These are phyloP conservation scores for Thermophis baileyi DNA, from an alignment of 2,113 vertebrate genomes.

Conservation along the genomic window DNA sequence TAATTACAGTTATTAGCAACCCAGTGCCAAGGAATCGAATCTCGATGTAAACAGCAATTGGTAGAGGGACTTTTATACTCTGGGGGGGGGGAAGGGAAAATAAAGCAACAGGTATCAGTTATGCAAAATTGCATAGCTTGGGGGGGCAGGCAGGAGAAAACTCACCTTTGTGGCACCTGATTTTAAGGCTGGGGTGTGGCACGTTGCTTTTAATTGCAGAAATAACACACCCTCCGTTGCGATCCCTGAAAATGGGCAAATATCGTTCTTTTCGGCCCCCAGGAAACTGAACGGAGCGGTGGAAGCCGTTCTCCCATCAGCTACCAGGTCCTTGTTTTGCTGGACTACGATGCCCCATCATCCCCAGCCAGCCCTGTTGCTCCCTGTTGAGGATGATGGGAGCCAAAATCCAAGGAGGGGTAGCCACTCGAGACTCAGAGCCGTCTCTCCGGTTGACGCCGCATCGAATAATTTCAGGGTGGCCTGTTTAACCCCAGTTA, in stretches of 20 bases:
- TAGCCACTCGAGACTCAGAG: too few relatives aligned
- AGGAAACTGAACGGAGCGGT: neutral
- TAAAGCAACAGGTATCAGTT: neutral
- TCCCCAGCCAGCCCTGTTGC: neutral
- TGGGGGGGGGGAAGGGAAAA: too few relatives aligned
- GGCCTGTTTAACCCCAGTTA: neutral
- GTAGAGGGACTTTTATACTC: neutral
- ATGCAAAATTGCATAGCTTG: neutral
- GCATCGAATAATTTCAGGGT: neutral
- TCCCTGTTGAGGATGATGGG: neutral
- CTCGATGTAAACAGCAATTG: neutral
- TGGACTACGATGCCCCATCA: neutral
- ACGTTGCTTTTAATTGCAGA: neutral
- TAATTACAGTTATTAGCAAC: slow-evolving; percentile 8
- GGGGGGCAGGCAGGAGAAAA: neutral
- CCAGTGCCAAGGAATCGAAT: neutral
- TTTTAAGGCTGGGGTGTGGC: neutral
- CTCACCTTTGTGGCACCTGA: neutral
- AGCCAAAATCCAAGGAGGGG: neutral
- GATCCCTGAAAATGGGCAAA: neutral
- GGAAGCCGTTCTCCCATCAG: neutral
- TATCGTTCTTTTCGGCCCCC: neutral
- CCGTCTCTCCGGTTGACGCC: neutral
- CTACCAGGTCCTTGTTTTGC: neutral
- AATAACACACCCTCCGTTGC: fast-evolving